Evolutionary conservation across 30 jellyfish, hydroid and myxozoan species (phyloP).

Genomic region (Nemopilema nomurai): DNA sequence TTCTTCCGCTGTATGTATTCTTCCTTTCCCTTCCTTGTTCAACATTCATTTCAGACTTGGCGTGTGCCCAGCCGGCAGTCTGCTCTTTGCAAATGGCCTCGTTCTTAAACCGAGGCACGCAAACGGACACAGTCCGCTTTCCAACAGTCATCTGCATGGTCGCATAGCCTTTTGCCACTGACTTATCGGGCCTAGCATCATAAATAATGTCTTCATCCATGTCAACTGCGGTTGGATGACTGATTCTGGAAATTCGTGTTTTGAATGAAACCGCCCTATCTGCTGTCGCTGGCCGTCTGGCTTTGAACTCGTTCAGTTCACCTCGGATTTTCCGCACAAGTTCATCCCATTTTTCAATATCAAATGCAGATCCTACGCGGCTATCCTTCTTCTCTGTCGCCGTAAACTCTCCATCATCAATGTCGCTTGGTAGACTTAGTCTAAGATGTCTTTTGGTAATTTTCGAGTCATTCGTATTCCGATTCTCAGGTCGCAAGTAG

Average conservation of each 20-base stretch:
- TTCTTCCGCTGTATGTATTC: neutral
- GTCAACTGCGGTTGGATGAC: slow-evolving; percentile 42
- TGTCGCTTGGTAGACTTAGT: neutral
- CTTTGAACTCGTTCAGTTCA: slow-evolving; percentile 24
- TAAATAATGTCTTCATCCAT: slow-evolving; percentile 41
- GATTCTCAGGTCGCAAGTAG: neutral
- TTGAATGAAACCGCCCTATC: neutral
- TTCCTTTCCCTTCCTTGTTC: slow-evolving; percentile 45
- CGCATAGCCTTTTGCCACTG: slow-evolving; percentile 66
- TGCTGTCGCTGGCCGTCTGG: slow-evolving; percentile 9
- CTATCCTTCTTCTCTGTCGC: neutral
- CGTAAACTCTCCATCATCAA: neutral
- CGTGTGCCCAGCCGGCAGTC: slow-evolving; percentile 48
- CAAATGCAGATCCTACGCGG: neutral
- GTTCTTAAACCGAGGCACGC: slow-evolving; percentile 64
- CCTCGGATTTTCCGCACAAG: slow-evolving; percentile 30
- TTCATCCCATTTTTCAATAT: slow-evolving; percentile 39
- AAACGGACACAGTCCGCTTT: slow-evolving; percentile 47
- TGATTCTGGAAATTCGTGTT: slow-evolving; percentile 12
- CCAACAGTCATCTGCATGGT: slow-evolving; percentile 67
- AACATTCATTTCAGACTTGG: slow-evolving; percentile 35
- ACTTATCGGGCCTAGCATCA: slow-evolving; percentile 56
- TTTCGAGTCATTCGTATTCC: neutral
- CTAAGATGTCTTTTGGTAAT: neutral
- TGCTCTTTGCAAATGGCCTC: slow-evolving; percentile 56